Evolutionary conservation across 1,140 invertebrate species (phyloP), one percentile per base, ranked within the genome.

Genomic region (Notospermus geniculatus): DNA sequence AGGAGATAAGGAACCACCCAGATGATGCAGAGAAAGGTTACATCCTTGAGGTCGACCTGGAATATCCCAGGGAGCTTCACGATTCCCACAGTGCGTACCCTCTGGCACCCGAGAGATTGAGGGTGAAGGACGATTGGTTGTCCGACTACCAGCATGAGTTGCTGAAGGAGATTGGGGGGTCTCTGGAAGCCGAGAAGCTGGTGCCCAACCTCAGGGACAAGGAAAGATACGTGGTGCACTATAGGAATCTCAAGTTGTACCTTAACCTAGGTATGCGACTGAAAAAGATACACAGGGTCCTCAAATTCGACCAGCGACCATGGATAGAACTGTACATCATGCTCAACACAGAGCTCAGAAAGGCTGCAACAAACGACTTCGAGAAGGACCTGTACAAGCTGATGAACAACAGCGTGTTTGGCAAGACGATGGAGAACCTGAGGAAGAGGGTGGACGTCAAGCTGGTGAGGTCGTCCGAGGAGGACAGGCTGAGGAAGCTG

Each of bases 21-120:
- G 46, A 64, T 19, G 78, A 70, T 73, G 82, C 71, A 72, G 76
- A 65, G 65, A 65, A 54, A 73, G 67, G 66, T 66, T 86, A 81
- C 64, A 82, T 86, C 59, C 69, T 87, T 32, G 84, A 87, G 56
- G 62, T 73, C 17, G 71, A 79, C 66, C 52, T 81, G 36, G 57
- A 69, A 39, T 79, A 79, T 62, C 72, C 72, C 13, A 11, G 67
- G 43, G 2, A 78, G 22, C 50, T 85, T 23, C 85, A 86, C 73
- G 73, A 86, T 54, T 13, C 23, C 5, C 83, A 86, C 71, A 79
- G 72, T 62, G 78, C 84, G 64, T 81, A 84, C 46, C 84, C 84
- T 32, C 79, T 84, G 63, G 79, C 79, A 62, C 70, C 80, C 11
- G 77, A 84, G 68, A 63, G 58, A 9, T 11, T 53, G 28, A n/a